Evolutionary conservation across 23 tunicate genomes (phyloP).

Genomic region (Styela clava): DNA sequence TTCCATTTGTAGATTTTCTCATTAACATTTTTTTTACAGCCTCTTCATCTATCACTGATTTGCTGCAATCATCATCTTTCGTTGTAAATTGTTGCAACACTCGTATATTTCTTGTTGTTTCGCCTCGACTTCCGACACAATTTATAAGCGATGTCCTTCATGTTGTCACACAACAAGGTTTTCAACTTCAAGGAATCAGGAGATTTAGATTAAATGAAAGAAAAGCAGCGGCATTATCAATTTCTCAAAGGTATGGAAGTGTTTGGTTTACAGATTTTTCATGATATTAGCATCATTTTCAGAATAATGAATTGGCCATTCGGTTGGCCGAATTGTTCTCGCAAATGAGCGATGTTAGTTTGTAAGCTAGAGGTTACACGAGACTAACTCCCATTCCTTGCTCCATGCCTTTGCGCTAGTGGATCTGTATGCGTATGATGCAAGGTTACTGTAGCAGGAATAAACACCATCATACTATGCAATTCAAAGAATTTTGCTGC

Average conservation of each 20-base stretch:
- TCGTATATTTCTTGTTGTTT: slow-evolving; percentile 46
- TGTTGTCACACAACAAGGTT: slow-evolving; percentile 41
- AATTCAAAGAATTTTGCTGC: no score
- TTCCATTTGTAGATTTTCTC: no score
- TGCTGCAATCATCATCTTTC: neutral
- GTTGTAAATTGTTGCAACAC: slow-evolving; percentile 26
- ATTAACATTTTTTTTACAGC: neutral
- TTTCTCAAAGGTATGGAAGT: slow-evolving; percentile 30
- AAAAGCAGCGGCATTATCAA: slow-evolving; percentile 41
- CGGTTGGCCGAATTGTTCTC: no score
- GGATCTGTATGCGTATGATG: no score
- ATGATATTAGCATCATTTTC: neutral
- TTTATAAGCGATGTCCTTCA: slow-evolving; percentile 55
- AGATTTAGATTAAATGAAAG: slow-evolving; percentile 53
- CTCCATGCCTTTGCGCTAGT: no score
- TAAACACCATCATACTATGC: no score
- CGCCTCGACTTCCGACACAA: slow-evolving; percentile 64
- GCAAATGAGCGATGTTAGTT: no score
- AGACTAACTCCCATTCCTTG: no score
- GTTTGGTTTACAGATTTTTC: neutral
- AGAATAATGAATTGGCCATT: no score
- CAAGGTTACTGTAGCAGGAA: no score
- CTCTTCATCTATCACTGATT: neutral
- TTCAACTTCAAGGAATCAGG: slow-evolving; percentile 40
- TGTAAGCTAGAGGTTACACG: no score